Evolutionary conservation across 1,140 invertebrate species (phyloP), one percentile per base, ranked within the genome.

Genomic region (Kradibia gibbosae): DNA sequence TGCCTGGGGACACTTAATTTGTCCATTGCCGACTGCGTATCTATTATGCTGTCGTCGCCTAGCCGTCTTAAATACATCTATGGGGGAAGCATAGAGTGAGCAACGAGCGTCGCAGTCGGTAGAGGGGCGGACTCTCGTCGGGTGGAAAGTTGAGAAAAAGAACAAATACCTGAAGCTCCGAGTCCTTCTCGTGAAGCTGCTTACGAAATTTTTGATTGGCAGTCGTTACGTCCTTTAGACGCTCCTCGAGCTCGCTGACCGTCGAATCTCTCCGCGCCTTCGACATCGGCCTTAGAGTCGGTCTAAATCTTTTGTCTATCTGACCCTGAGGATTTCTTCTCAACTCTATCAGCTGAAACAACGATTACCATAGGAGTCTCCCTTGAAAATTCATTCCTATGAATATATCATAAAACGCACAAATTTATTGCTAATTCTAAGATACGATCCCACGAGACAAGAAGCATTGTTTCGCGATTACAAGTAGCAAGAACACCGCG

Each of bases 251-350:
- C 88, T 97, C 95, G 20, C 94, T 95, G 0, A 93, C 92, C 31
- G 93, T 94, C 4, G 95, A 95, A 83, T 95, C 94, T 73, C 94
- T 90, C 57, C 95, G 90, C 15, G 92, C 93, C 83, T 95, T 95
- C n/a, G 94, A 94, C 92, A 94, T 94, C 13, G 95, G 95, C 73
- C 94, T 92, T n/a, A 97, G 89, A 5, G 95, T 96, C 0, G 95
- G 95, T 50, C 95, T 90, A 57, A 96, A 94, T 80, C 96, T 91
- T 85, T 96, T 96, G 86, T 97, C 96, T 65, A 96, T 95, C 8
- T 94, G 94, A 2, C 96, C 96, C 85, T 95, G 95, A 3, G 97
- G 96, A 92, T 98, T 98, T 82, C 97, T 93, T 84, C 95, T 94
- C 36, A 98, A 92, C 91, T 98, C 97, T 83, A 98, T 93, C 34